A percentile compares a stretch with the other conserved stretches of the same genome.
phyloP scores from a whole-genome alignment of 2,113 vertebrate species.

The Ophthalmolycus amberensis region DNA sequence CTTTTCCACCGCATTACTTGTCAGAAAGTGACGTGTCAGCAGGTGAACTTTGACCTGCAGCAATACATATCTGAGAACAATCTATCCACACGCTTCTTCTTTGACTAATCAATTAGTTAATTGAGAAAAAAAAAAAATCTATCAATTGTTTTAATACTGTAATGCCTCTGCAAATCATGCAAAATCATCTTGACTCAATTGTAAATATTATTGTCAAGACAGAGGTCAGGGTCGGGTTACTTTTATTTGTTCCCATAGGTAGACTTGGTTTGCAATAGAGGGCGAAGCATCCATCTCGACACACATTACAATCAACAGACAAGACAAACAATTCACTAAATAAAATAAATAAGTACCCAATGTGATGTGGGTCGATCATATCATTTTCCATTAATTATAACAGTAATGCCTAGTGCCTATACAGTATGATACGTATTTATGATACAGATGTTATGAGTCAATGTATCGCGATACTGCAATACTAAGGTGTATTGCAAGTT shows the following conservation, averaged over 20 bases:
- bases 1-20: background rate
- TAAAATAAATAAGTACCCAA: too few species aligned
- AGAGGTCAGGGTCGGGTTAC: background rate
- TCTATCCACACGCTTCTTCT: background rate
- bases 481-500: background rate
- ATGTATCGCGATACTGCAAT: background rate
- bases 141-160: background rate
- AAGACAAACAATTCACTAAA: too few species aligned
- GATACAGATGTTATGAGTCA: background rate
- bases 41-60: slow-evolving; percentile 4
- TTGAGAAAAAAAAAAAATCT: background rate
- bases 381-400: too few species aligned
- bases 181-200: background rate
- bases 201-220: background rate
- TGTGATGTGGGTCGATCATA: too few species aligned
- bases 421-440: background rate
- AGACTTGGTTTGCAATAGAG: too few species aligned
- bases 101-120: background rate
- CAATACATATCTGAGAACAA: background rate
- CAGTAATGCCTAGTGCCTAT: too few species aligned
- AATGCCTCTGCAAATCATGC: background rate
- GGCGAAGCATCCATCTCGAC: too few species aligned
- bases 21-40: background rate
- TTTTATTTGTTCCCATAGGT: too few species aligned
- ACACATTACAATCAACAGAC: too few species aligned